Evolutionary conservation across 2,797 vertebrate species (phyloP).

Genomic region (Channa striata): DNA sequence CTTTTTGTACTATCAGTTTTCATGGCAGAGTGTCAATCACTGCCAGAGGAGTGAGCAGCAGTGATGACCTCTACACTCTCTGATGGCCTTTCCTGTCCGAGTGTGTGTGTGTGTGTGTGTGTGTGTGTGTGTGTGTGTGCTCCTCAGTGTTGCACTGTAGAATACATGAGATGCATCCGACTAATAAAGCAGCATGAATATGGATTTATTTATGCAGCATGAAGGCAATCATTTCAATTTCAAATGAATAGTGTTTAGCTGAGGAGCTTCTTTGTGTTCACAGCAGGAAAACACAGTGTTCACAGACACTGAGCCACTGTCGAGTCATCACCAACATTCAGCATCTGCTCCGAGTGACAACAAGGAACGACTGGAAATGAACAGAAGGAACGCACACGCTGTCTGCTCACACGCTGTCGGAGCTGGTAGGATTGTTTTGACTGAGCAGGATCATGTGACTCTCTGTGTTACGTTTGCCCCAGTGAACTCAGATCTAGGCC

Average conservation of each 20-base stretch:
- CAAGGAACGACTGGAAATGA: neutral
- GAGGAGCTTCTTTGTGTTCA: neutral
- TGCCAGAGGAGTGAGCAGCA: too few relatives aligned
- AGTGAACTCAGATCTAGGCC: constrained; percentile 67
- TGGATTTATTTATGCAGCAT: neutral
- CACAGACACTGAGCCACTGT: neutral
- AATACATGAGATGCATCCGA: neutral
- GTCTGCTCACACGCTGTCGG: neutral
- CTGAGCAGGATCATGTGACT: constrained; percentile 58
- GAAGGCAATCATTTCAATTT: neutral
- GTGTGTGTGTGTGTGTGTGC: too few relatives aligned
- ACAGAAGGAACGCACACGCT: too few relatives aligned
- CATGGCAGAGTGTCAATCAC: too few relatives aligned
- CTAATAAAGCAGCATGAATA: neutral
- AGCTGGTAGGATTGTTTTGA: constrained; percentile 65
- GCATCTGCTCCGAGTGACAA: neutral
- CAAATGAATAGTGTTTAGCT: neutral
- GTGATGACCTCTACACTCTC: too few relatives aligned
- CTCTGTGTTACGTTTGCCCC: constrained; percentile 53
- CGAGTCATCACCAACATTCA: neutral
- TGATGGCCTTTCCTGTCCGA: too few relatives aligned
- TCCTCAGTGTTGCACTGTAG: neutral
- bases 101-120: too few relatives aligned
- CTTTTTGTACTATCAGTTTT: too few relatives aligned
- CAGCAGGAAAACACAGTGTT: neutral